Base-by-base conservation (phyloP, 2,797 vertebrate genomes). In the Diplodus sargus region DNA sequence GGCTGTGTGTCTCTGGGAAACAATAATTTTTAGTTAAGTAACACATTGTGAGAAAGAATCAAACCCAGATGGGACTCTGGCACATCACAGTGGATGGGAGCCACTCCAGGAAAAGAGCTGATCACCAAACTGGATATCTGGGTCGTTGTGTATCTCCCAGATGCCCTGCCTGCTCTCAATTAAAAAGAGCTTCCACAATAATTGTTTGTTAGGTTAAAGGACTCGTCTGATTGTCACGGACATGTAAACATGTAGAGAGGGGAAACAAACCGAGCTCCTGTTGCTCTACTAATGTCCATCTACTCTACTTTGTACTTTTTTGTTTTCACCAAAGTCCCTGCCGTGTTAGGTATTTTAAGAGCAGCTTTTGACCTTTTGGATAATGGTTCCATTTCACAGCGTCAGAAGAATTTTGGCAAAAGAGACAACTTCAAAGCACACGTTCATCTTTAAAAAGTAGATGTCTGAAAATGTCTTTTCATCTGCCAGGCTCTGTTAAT, bases 51-150 rank as follows among this genome's bases (percentile, higher is more conserved):
- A 80, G 59, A 58, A 52, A 12, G 74, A 93, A 94, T 93, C 52
- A 86, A 88, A 89, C 72, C 88, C 94, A 95, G 91, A 95, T 94
- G 94, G 66, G 51, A 72, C 51, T 77, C 82, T 93, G 90, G 84
- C 87, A 82, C 45, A n/a, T 63, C 48, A 22, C 43, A 56, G 34
- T 63, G 49, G 28, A 78, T 69, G 65, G 81, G 83, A 87, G 54
- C 47, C 22, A 66, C 53, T 81, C 86, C 87, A 88, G 83, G 79
- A 89, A 89, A 86, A 74, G 25, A 85, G 48, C 48, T 62, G 22
- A 85, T 87, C 64, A 86, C 60, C 64, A 80, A 82, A 78, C 58
- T 52, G 64, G 85, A 60, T 30, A 70, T 23, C 67, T 54, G 20
- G 11, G 39, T 83, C 79, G 58, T 77, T 84, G 48, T 70, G 57